phyloP scores from a whole-genome alignment of 53 echinoderm and acorn worm genomes.

The Echinarachnius parma region DNA sequence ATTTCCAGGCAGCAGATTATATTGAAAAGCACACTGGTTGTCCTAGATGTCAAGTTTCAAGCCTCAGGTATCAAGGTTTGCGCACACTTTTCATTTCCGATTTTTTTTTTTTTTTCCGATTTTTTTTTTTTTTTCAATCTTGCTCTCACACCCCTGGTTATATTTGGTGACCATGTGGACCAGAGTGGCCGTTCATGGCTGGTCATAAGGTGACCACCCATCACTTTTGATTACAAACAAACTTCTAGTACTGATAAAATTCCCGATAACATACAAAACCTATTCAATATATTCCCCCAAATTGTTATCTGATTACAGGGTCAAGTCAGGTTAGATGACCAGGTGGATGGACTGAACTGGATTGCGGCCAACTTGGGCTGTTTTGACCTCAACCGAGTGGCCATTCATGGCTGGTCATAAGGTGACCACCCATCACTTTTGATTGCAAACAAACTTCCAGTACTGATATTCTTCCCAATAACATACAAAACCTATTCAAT shows the following conservation, averaged over 20 bases:
- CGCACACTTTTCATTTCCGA: too few species aligned
- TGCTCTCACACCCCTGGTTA: too few species aligned
- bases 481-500: not conserved
- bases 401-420: slow-evolving; percentile 98
- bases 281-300: not conserved
- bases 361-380: slow-evolving; percentile 85
- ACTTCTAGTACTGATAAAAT: not conserved
- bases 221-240: slow-evolving; percentile 50
- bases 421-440: slow-evolving; percentile 83
- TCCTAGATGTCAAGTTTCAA: too few species aligned
- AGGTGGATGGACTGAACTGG: slow-evolving; percentile 95
- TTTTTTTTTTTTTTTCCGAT: too few species aligned
- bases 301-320: slow-evolving; percentile 50
- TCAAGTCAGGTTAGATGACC: slow-evolving; percentile 87
- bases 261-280: not conserved
- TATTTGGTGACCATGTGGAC: too few species aligned
- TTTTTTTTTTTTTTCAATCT: too few species aligned
- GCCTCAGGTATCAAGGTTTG: too few species aligned
- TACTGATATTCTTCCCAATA: not conserved
- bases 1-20: too few species aligned
- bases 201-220: slow-evolving; percentile 87
- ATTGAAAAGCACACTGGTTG: too few species aligned
- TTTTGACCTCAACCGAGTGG: slow-evolving; percentile 86
- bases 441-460: not conserved
- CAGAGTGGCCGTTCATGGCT: slow-evolving; percentile 87